These are phyloP conservation scores for Macrotis lagotis DNA, from an alignment of 2,113 vertebrate species.

Conservation along the genomic window DNA sequence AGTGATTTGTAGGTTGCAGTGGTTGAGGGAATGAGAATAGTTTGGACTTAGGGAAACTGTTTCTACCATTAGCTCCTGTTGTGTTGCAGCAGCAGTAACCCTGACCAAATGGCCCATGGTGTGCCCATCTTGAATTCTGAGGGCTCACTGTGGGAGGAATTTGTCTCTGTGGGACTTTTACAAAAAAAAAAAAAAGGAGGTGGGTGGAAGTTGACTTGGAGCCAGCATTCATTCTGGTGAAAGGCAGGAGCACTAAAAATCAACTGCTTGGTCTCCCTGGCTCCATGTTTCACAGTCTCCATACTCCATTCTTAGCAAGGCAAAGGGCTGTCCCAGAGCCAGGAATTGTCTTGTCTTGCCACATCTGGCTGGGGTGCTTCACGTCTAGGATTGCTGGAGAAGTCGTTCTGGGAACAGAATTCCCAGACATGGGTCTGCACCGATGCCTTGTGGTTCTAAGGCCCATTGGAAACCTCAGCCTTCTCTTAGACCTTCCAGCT, in stretches of 20 bases:
- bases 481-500: neutral
- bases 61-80: neutral
- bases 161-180: neutral
- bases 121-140: neutral
- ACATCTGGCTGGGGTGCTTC: neutral
- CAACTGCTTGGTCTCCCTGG: conserved; percentile 10
- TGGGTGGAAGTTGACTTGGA: conserved; percentile 15
- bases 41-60: neutral
- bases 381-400: conserved; percentile 24
- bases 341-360: neutral
- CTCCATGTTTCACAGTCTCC: neutral
- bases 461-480: neutral
- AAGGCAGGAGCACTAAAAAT: conserved; percentile 3
- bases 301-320: neutral
- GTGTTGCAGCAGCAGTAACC: neutral
- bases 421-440: conserved; percentile 62
- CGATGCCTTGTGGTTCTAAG: conserved; percentile 24
- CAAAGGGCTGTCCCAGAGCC: conserved; percentile 31
- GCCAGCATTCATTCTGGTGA: conserved; percentile 36
- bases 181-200: neutral
- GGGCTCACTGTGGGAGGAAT: neutral
- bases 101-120: neutral
- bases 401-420: neutral
- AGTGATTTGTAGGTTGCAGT: neutral
- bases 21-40: neutral